Evolutionary conservation across 2,113 vertebrate genomes (phyloP).

Genomic region (Python bivittatus): DNA sequence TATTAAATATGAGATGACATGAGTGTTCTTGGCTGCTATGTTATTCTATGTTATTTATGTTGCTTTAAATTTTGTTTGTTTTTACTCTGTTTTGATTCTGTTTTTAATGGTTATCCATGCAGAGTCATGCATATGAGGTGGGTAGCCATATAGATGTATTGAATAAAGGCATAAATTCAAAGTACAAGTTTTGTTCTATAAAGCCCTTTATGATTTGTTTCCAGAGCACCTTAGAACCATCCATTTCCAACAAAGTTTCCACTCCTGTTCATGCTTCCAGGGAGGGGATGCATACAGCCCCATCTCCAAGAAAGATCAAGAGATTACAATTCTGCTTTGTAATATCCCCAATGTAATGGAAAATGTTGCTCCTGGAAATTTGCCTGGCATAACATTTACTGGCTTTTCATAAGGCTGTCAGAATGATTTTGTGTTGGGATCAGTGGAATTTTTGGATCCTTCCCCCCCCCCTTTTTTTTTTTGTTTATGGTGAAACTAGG

Average conservation of each 20-base stretch:
- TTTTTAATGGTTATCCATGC: no score
- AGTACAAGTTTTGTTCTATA: not conserved
- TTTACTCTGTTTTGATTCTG: no score
- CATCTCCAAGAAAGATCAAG: not conserved
- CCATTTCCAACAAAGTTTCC: not conserved
- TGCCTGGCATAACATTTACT: not conserved
- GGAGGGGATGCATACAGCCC: not conserved
- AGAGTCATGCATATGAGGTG: no score
- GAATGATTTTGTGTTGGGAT: not conserved
- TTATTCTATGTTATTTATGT: no score
- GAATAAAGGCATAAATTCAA: no score
- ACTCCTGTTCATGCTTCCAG: not conserved
- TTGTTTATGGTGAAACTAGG: not conserved
- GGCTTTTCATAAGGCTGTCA: not conserved
- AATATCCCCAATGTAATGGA: not conserved
- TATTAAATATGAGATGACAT: no score
- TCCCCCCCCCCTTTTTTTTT: not conserved
- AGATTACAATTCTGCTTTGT: not conserved
- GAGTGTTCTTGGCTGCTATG: no score
- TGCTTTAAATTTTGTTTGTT: no score
- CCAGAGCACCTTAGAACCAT: not conserved
- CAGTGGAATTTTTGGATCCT: not conserved
- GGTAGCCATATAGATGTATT: no score
- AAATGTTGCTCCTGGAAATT: not conserved
- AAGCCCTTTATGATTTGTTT: not conserved